phyloP scores from a whole-genome alignment of 2,113 vertebrate species.

The Delphinapterus leucas region DNA sequence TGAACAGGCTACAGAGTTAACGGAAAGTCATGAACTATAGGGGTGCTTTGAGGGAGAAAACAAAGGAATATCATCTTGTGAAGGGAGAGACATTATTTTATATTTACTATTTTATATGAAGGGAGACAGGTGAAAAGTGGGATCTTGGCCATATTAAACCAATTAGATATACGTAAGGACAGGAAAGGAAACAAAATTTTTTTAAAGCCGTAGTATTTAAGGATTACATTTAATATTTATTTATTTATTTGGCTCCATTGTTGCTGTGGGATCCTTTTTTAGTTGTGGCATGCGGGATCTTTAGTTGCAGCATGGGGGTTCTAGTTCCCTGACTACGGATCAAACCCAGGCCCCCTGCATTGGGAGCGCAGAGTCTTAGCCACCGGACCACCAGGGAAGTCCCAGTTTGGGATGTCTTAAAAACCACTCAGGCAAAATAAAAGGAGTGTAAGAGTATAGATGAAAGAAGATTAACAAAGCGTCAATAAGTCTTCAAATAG shows the following conservation, averaged over 20 bases:
- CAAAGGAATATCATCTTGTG: not conserved
- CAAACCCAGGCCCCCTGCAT: too few species aligned
- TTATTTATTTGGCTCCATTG: too few species aligned
- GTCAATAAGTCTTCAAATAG: not conserved
- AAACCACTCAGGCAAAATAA: not conserved
- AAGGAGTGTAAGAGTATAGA: not conserved
- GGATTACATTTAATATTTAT: not conserved
- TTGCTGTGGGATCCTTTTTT: too few species aligned
- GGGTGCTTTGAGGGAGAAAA: not conserved
- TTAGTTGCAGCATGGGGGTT: too few species aligned
- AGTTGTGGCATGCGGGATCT: too few species aligned
- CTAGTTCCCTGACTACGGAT: too few species aligned
- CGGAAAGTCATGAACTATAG: not conserved
- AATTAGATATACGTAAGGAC: not conserved
- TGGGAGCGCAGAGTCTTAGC: too few species aligned
- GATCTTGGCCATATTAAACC: not conserved
- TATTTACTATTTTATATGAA: not conserved
- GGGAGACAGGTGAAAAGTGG: not conserved
- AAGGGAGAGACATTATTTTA: not conserved
- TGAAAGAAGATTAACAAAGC: not conserved
- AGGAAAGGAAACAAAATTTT: not conserved
- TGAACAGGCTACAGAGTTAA: not conserved
- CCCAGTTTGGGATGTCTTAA: too few species aligned
- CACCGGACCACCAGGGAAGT: too few species aligned
- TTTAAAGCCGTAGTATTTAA: not conserved